Base-by-base conservation (phyloP, 2,113 vertebrate species). In the Tyto alba region DNA sequence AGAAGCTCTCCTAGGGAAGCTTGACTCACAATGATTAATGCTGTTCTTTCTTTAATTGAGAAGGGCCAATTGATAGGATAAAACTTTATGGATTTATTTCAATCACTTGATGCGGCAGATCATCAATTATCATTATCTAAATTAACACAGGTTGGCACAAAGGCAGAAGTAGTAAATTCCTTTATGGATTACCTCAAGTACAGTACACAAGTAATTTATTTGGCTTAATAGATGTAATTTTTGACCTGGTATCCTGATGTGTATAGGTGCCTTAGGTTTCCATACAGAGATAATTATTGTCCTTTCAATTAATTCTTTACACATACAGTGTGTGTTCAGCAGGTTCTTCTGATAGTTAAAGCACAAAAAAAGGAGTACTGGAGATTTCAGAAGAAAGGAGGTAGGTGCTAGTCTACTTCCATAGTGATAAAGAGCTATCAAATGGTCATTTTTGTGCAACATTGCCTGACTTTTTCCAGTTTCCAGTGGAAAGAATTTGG, bases 11-110 rank as follows among this genome's bases (percentile, higher is more conserved):
- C 16, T 75, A 60, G 90, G 56, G 63, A 85, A 90, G 38, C 66
- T 73, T 71, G 90, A 36, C 43, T 85, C 38, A 77, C 86, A 47
- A 38, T 96, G 81, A 96, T 96, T 96, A 94, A 96, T 97, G 53
- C 34, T 94, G 41, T 69, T 92, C 95, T 97, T 93, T 95, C 82
- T 85, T 97, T 95, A 96, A 96, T 82, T 97, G 93, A 97, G 96
- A 94, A 94, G 48, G 52, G 36, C 66, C 3, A 0, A 94, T 96
- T 82, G 75, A 85, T 93, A 96, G 95, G 88, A 79, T 96, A 92
- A 96, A 93, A 95, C 63, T 96, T 95, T 90, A 82, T 96, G 62
- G 95, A 93, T 96, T 97, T 95, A 91, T 91, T 97, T 96, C 36
- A 68, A 7, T 97, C 62, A 88, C 97, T 97, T 95, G 52, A 76